These are phyloP conservation scores for Listronotus bonariensis DNA, from an alignment of 1,140 invertebrate species.

Conservation along the genomic window DNA sequence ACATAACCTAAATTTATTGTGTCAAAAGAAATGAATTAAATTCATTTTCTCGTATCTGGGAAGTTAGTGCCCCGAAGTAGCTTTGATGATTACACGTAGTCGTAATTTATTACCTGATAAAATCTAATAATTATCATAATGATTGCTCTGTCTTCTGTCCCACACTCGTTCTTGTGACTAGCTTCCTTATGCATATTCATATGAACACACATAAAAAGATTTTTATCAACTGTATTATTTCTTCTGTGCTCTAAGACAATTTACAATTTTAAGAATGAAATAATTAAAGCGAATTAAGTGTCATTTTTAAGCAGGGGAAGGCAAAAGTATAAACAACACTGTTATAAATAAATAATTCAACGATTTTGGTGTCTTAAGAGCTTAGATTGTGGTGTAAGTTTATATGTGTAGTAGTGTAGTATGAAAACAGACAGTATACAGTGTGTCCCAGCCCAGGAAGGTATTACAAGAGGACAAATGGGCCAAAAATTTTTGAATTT, in stretches of 20 bases:
- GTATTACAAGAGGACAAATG: too few relatives aligned
- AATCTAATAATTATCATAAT: constrained; percentile 44
- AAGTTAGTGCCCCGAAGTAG: constrained; percentile 27
- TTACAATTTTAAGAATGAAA: constrained; percentile 31
- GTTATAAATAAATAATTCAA: neutral
- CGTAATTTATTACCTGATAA: constrained; percentile 38
- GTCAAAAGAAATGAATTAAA: constrained; percentile 27
- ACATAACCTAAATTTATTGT: constrained; percentile 23
- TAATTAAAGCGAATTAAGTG: constrained; percentile 17
- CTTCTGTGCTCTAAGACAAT: constrained; percentile 27
- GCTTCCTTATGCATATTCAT: constrained; percentile 42
- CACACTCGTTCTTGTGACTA: constrained; percentile 42
- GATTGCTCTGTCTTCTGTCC: constrained; percentile 43
- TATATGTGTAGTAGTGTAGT: too few relatives aligned
- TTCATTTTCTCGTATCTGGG: constrained; percentile 24
- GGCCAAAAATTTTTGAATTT: too few relatives aligned
- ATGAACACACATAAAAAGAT: constrained; percentile 29
- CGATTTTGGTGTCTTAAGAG: too few relatives aligned
- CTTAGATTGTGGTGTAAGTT: too few relatives aligned
- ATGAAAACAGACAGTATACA: too few relatives aligned
- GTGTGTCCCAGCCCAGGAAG: too few relatives aligned
- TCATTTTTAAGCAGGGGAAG: neutral
- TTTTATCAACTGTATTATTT: constrained; percentile 25
- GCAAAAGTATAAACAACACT: neutral
- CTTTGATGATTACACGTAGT: constrained; percentile 38